Percentiles rank a stretch among this genome's conserved stretches.
Evolutionary conservation across 2,113 vertebrate species (phyloP).

Genomic region (Origma solitaria): DNA sequence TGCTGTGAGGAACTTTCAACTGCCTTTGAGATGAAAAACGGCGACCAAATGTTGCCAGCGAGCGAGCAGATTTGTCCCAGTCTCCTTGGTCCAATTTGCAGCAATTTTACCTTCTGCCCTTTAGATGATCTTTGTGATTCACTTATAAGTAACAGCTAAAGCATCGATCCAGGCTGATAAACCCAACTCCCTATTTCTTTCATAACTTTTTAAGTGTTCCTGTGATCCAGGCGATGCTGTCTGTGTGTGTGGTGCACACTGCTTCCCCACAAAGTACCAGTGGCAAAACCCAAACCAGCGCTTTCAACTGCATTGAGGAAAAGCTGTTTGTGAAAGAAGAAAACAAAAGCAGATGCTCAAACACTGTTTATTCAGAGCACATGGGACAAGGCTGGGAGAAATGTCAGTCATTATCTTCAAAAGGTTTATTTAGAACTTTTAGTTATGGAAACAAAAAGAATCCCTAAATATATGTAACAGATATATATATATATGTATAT

Average conservation of each 20-base stretch:
- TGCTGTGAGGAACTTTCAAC: not conserved
- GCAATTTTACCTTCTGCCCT: not conserved
- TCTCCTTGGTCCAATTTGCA: not conserved
- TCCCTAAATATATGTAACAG: not conserved
- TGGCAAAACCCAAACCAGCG: not conserved
- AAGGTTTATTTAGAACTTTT: constrained; percentile 25
- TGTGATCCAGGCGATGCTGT: not conserved
- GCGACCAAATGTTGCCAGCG: not conserved
- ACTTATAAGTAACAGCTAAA: not conserved
- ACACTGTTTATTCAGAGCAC: not conserved
- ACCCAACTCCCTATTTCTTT: not conserved
- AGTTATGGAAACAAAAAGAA: not conserved
- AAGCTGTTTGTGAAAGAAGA: not conserved
- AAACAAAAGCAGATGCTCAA: not conserved
- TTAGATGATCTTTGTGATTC: not conserved
- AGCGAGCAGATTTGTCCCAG: not conserved
- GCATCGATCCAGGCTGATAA: not conserved
- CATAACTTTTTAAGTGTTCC: not conserved
- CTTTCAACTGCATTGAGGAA: not conserved
- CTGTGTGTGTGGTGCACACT: not conserved
- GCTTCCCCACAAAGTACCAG: not conserved
- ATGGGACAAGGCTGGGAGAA: not conserved
- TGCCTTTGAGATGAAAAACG: constrained; percentile 37
- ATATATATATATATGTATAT: not conserved
- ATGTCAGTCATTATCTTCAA: not conserved